These are phyloP conservation scores for Sus scrofa DNA, from an alignment of 2,113 vertebrate genomes.

Conservation along the genomic window DNA sequence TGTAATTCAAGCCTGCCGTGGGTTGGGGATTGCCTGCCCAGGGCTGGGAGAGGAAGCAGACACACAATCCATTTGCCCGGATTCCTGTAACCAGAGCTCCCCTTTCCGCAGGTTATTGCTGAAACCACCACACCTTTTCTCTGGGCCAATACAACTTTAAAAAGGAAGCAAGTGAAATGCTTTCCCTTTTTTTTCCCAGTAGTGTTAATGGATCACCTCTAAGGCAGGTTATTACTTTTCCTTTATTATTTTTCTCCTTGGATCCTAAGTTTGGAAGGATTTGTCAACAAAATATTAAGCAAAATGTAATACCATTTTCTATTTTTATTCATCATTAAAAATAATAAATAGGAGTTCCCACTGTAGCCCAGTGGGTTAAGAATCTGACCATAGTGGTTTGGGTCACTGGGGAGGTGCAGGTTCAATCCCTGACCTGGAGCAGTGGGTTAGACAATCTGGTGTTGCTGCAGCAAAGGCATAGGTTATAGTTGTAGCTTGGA, in stretches of 20 bases:
- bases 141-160: not conserved
- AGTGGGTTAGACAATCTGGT: too few species aligned
- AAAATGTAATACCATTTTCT: not conserved
- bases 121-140: not conserved
- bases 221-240: slow-evolving; percentile 21
- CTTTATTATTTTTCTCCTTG: not conserved
- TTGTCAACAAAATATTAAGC: not conserved
- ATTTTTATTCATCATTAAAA: slow-evolving; percentile 26
- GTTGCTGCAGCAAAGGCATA: too few species aligned
- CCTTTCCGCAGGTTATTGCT: not conserved
- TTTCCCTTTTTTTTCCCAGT: not conserved
- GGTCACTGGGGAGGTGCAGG: too few species aligned
- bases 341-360: not conserved
- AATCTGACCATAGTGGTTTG: too few species aligned
- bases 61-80: not conserved
- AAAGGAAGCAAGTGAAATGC: not conserved
- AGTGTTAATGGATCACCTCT: not conserved
- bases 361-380: too few species aligned
- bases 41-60: slow-evolving; percentile 46
- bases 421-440: too few species aligned
- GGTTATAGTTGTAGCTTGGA: too few species aligned
- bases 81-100: slow-evolving; percentile 24
- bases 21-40: not conserved
- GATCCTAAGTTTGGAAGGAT: not conserved
- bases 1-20: slow-evolving; percentile 8